Conservation (phyloP, 2,797 vertebrate species). For the Esox lucius region DNA sequence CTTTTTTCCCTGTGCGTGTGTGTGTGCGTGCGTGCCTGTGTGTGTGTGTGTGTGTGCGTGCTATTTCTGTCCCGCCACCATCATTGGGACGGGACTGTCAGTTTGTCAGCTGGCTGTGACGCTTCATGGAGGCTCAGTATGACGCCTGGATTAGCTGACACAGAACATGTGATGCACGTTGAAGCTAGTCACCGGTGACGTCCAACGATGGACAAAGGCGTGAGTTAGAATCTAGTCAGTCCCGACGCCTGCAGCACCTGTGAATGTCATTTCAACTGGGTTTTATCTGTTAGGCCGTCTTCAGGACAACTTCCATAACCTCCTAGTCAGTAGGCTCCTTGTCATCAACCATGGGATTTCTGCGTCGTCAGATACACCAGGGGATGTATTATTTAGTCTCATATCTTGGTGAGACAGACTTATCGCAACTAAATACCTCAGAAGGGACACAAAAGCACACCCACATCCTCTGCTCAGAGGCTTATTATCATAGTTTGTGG, state of each 20-base stretch:
- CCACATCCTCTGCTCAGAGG: background rate
- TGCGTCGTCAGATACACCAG: background rate
- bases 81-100: conserved; percentile 47
- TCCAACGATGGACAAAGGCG: background rate
- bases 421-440: conserved; percentile 11
- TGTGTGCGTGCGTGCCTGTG: no score
- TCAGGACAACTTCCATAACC: background rate
- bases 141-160: background rate
- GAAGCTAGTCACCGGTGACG: background rate
- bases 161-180: background rate
- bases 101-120: conserved; percentile 44
- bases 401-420: background rate
- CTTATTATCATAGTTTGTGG: conserved; percentile 14
- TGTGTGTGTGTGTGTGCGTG: conserved; percentile 33
- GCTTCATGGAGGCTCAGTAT: conserved; percentile 21
- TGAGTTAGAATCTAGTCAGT: background rate
- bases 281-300: background rate
- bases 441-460: background rate
- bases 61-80: conserved; percentile 45
- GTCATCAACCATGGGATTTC: background rate
- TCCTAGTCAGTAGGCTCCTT: background rate
- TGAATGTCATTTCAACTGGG: background rate
- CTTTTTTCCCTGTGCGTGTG: no score
- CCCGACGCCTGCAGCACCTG: background rate
- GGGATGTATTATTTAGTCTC: background rate